These are phyloP conservation scores for Rhinophrynus dorsalis DNA, from an alignment of 2,797 vertebrate genomes.

Conservation along the genomic window DNA sequence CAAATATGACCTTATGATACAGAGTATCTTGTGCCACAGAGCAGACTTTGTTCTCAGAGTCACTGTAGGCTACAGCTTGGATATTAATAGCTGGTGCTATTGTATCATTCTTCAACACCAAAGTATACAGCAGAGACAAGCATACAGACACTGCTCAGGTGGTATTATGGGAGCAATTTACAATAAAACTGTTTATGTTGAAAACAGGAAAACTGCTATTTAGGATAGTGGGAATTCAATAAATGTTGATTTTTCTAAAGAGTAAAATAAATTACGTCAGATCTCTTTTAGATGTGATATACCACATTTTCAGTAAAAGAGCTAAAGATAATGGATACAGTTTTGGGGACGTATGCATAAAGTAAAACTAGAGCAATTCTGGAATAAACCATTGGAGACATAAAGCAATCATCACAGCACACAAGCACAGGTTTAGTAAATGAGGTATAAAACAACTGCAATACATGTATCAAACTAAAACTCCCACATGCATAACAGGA, in stretches of 20 bases:
- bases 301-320: too few species aligned
- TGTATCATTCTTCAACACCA: slow-evolving; percentile 26
- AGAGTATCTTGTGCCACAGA: slow-evolving; percentile 23
- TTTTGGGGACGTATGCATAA: too few species aligned
- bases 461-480: too few species aligned
- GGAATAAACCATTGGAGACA: too few species aligned
- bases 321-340: too few species aligned
- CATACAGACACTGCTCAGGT: slow-evolving; percentile 5
- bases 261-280: too few species aligned
- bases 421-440: too few species aligned
- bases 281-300: too few species aligned
- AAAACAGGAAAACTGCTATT: neutral
- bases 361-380: too few species aligned
- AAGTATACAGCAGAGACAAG: slow-evolving; percentile 29
- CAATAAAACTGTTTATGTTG: neutral
- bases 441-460: too few species aligned
- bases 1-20: slow-evolving; percentile 37
- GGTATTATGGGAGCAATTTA: slow-evolving; percentile 12
- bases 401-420: too few species aligned
- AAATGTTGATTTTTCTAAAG: neutral
- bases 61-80: slow-evolving; percentile 26
- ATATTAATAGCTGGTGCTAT: slow-evolving; percentile 42
- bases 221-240: neutral
- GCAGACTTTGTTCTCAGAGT: slow-evolving; percentile 20
- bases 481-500: too few species aligned